Conservation (phyloP, 2,888 invertebrate species). For the Embidobia sp. region DNA sequence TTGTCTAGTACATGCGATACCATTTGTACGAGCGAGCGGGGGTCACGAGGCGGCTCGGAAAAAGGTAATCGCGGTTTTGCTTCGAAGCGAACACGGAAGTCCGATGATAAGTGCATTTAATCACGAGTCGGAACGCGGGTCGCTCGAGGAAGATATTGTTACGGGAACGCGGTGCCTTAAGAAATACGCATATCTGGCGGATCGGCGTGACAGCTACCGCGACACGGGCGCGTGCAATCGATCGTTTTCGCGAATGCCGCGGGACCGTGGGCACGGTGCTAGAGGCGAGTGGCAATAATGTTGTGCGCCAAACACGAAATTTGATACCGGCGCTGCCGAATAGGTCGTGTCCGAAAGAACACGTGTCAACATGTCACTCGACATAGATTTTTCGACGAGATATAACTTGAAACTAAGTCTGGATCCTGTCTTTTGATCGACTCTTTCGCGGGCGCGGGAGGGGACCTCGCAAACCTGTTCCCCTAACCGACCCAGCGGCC, state of each 20-base stretch:
- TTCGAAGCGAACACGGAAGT: slow-evolving; percentile 49
- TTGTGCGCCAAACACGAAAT: slow-evolving; percentile 73
- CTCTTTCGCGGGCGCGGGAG: slow-evolving; percentile 53
- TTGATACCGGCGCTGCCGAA: slow-evolving; percentile 71
- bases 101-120: slow-evolving; percentile 59
- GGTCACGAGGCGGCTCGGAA: slow-evolving; percentile 41
- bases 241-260: slow-evolving; percentile 63
- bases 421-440: slow-evolving; percentile 70
- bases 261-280: slow-evolving; percentile 27
- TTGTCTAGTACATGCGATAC: slow-evolving; percentile 53
- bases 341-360: slow-evolving; percentile 70
- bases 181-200: slow-evolving; percentile 70
- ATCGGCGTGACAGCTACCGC: slow-evolving; percentile 76
- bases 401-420: slow-evolving; percentile 68
- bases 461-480: slow-evolving; percentile 72
- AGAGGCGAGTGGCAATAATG: slow-evolving; percentile 26
- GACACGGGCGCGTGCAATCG: slow-evolving; percentile 71
- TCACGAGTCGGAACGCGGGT: slow-evolving; percentile 42
- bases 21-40: slow-evolving; percentile 35
- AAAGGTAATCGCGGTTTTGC: slow-evolving; percentile 41
- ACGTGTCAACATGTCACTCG: slow-evolving; percentile 79
- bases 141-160: slow-evolving; percentile 48
- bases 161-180: slow-evolving; percentile 18
- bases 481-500: slow-evolving; percentile 6
- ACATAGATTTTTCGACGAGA: slow-evolving; percentile 78